A percentile compares a stretch with the other conserved stretches of the same genome.
phyloP scores from a whole-genome alignment of 2,888 invertebrate genomes.

The Alloscopus bannaensis region DNA sequence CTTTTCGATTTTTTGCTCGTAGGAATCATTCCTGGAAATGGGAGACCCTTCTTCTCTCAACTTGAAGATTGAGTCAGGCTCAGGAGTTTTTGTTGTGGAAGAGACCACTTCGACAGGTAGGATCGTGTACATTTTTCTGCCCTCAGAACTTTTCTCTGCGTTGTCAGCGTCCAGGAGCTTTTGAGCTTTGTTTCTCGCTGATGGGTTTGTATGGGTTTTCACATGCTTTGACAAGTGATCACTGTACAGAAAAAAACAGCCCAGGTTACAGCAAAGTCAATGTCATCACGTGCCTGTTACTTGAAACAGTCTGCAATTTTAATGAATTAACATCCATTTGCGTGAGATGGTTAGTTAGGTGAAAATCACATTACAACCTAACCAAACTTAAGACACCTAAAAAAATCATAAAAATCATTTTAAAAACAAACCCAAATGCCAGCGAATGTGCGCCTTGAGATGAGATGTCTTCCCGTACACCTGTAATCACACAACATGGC shows the following conservation, averaged over 20 bases:
- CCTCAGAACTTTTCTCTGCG: slow-evolving; percentile 27
- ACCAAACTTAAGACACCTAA: neutral
- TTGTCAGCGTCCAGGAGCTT: slow-evolving; percentile 43
- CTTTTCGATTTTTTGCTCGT: slow-evolving; percentile 41
- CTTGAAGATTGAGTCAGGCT: slow-evolving; percentile 29
- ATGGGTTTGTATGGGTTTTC: slow-evolving; percentile 77
- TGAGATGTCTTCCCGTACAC: slow-evolving; percentile 96
- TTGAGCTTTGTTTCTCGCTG: slow-evolving; percentile 64
- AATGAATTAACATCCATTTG: no score
- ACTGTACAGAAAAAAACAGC: slow-evolving; percentile 70
- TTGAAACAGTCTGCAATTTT: neutral
- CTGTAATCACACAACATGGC: slow-evolving; percentile 39
- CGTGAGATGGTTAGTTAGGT: slow-evolving; percentile 42
- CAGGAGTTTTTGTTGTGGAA: slow-evolving; percentile 70
- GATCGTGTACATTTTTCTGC: slow-evolving; percentile 35
- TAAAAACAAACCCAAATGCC: slow-evolving; percentile 75
- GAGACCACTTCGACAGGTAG: slow-evolving; percentile 61
- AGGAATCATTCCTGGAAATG: slow-evolving; percentile 47
- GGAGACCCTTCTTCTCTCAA: slow-evolving; percentile 21
- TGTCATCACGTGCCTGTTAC: slow-evolving; percentile 5
- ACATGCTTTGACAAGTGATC: slow-evolving; percentile 78
- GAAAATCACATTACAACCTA: slow-evolving; percentile 77
- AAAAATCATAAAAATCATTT: no score
- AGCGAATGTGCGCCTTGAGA: slow-evolving; percentile 88
- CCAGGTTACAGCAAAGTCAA: neutral